Base-by-base conservation (phyloP, 2,797 vertebrate genomes). In the Schizopygopsis malacanthus region DNA sequence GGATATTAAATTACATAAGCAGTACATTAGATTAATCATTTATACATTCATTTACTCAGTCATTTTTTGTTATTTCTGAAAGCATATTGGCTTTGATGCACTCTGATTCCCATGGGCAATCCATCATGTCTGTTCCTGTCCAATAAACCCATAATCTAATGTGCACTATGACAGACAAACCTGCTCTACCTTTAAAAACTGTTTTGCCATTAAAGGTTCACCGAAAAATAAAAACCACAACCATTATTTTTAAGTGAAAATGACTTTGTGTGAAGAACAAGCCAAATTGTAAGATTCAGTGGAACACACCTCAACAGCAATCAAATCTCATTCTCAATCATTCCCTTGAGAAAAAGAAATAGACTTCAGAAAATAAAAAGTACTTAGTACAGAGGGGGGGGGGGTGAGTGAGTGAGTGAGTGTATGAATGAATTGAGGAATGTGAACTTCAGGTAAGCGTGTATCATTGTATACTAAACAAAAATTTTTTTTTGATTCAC, bases 1-100 rank as follows among this genome's bases (percentile, higher is more conserved):
- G 82, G 80, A 86, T 87, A 89, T 90, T 89, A 79, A 91, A 91
- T 91, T 90, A 89, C 84, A 76, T 72, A 83, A 88, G 73, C 86
- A 81, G 47, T 83, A 67, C 63, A 89, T 91, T 89, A 89, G 82
- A 90, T 90, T 87, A 89, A 87, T 81, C 79, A 22, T 65, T 69
- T 82, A 88, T 71, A 63, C 87, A 54, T 90, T 88, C 43, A 85
- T 90, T 89, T 85, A 79, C 76, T 82, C 73, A 43, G 65, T 80
- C 79, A 61, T 63, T 86, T 82, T 70, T 85, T 85, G 67, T 79
- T 70, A 79, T 81, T 86, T 79, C 63, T 88, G 39, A 72, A 65
- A 47, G 41, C 16, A 13, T 54, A 45, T 79, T 83, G 80, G 70
- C 41, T 59, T 59, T 78, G 76, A 85, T 79, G 50, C 5, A 20